Percentiles rank a stretch among this genome's conserved stretches.
phyloP scores from a whole-genome alignment of 1,140 invertebrate genomes.

The Brachionus plicatilis region DNA sequence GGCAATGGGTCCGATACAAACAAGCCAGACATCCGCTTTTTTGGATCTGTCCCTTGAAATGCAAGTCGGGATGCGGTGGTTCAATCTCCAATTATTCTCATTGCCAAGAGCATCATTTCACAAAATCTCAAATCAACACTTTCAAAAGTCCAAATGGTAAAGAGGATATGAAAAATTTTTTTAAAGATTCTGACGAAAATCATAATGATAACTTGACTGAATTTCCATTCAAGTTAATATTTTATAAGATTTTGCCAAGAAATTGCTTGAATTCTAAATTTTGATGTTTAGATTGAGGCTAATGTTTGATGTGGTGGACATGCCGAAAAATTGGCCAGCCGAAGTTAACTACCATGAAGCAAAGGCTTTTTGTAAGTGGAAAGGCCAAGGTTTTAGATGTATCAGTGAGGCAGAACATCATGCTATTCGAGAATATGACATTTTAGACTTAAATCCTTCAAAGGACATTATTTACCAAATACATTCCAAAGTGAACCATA shows the following conservation, averaged over 20 bases:
- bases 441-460: slow-evolving; percentile 38
- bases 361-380: slow-evolving; percentile 53
- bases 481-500: slow-evolving; percentile 29
- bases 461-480: slow-evolving; percentile 38
- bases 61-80: slow-evolving; percentile 51
- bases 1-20: slow-evolving; percentile 50
- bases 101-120: slow-evolving; percentile 35
- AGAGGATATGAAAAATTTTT: background rate
- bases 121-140: background rate
- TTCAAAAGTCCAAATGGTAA: background rate
- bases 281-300: slow-evolving; percentile 47
- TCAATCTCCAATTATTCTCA: slow-evolving; percentile 45
- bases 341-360: slow-evolving; percentile 55
- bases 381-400: slow-evolving; percentile 48
- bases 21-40: slow-evolving; percentile 51
- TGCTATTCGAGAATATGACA: slow-evolving; percentile 48
- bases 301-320: slow-evolving; percentile 52
- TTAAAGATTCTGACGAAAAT: background rate
- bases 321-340: slow-evolving; percentile 53
- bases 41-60: slow-evolving; percentile 51
- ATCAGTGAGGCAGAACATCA: slow-evolving; percentile 51
- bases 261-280: background rate
- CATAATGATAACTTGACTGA: background rate
- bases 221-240: slow-evolving; percentile 37
- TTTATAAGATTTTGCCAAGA: background rate